A percentile compares a stretch with the other conserved stretches of the same genome.
These are phyloP conservation scores for Tapirus indicus DNA, from an alignment of 2,797 vertebrate genomes.

Conservation along the genomic window DNA sequence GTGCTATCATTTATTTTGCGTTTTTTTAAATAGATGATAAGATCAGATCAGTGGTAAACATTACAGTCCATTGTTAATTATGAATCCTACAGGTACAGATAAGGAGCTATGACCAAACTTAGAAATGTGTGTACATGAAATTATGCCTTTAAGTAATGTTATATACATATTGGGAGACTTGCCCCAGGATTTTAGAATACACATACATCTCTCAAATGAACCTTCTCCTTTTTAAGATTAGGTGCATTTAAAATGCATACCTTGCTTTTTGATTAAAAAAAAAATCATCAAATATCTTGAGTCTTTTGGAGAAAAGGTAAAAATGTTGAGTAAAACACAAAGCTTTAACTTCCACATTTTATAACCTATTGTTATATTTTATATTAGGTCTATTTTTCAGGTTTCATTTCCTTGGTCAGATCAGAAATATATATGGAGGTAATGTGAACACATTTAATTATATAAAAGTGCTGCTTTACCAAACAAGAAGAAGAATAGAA, in stretches of 20 bases:
- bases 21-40: not conserved
- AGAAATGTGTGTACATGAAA: not conserved
- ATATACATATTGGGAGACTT: not conserved
- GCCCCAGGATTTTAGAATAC: not conserved
- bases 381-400: not conserved
- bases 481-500: constrained; percentile 20
- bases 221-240: not conserved
- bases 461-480: not conserved
- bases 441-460: not conserved
- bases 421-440: not conserved
- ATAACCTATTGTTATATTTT: constrained; percentile 21
- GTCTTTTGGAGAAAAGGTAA: not conserved
- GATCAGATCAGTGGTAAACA: not conserved
- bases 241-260: not conserved
- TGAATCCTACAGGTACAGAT: not conserved
- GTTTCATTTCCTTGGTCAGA: constrained; percentile 43
- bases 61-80: not conserved
- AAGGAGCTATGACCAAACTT: not conserved
- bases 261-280: not conserved
- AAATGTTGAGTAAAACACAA: not conserved
- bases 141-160: not conserved
- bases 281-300: not conserved
- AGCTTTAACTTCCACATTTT: not conserved
- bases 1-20: not conserved
- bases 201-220: not conserved